Evolutionary conservation across 2,888 invertebrate genomes (phyloP).

Genomic region (Trachelus stipa): DNA sequence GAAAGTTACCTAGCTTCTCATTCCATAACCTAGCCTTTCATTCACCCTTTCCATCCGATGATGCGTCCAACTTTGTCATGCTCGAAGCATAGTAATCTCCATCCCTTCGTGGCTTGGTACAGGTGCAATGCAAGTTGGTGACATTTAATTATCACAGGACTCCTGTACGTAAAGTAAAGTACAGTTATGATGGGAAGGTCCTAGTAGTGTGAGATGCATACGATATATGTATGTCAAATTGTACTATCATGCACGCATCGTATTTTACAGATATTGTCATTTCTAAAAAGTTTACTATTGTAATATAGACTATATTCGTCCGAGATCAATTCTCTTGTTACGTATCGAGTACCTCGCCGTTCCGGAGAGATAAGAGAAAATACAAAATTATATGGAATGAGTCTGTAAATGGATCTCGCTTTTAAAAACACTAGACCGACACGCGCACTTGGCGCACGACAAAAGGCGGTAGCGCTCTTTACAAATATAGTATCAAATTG

Average conservation of each 20-base stretch:
- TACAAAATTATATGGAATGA: too few species aligned
- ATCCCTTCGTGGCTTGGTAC: not conserved
- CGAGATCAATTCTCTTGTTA: too few species aligned
- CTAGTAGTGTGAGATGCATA: not conserved
- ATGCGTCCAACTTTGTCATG: not conserved
- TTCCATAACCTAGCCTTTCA: not conserved
- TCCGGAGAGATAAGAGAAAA: too few species aligned
- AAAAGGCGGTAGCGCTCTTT: too few species aligned
- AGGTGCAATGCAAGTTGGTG: not conserved
- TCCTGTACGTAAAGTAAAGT: not conserved
- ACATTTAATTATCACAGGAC: not conserved
- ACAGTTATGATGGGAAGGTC: not conserved
- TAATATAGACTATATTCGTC: too few species aligned
- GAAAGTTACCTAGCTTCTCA: not conserved
- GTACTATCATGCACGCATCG: not conserved
- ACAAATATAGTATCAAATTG: too few species aligned
- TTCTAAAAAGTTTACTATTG: too few species aligned
- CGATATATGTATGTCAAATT: not conserved
- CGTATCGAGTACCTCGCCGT: too few species aligned
- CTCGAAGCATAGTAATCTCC: not conserved
- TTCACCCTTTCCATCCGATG: not conserved
- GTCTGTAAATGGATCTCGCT: not conserved
- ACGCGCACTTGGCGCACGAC: too few species aligned
- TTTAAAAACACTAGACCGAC: not conserved
- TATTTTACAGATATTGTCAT: too few species aligned